Conservation (phyloP, 1,140 invertebrate genomes). For the Ips typographus region DNA sequence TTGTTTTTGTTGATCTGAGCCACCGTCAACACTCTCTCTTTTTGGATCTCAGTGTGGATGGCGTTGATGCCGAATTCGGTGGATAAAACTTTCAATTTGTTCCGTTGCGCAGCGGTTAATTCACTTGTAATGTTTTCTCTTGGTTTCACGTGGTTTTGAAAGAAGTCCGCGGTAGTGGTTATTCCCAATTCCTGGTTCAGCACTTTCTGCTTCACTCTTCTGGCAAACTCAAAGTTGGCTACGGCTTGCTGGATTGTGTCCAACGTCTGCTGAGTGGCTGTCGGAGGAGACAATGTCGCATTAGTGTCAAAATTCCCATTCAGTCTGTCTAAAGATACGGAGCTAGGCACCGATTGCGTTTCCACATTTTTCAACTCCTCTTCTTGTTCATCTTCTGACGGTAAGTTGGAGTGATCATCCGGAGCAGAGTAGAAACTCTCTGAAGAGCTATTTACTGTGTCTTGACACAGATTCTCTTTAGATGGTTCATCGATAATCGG, state of each 20-base stretch:
- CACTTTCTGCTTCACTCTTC: slow-evolving; percentile 44
- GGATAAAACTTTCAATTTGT: slow-evolving; percentile 50
- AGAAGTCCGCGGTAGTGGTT: neutral
- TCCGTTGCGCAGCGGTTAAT: slow-evolving; percentile 49
- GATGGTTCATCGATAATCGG: slow-evolving; percentile 4
- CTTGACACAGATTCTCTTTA: slow-evolving; percentile 16
- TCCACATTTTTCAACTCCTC: slow-evolving; percentile 1
- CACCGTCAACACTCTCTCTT: slow-evolving; percentile 33
- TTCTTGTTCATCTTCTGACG: slow-evolving; percentile 8
- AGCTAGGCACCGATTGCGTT: slow-evolving; percentile 14
- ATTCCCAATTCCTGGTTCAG: slow-evolving; percentile 42
- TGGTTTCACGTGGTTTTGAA: neutral
- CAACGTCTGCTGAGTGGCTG: neutral
- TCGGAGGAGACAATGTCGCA: neutral
- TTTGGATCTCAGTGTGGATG: slow-evolving; percentile 23
- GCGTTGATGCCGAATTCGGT: slow-evolving; percentile 46
- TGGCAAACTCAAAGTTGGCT: slow-evolving; percentile 43
- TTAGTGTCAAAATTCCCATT: slow-evolving; percentile 4
- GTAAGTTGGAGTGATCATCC: slow-evolving; percentile 30
- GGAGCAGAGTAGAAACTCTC: slow-evolving; percentile 41
- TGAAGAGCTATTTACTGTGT: slow-evolving; percentile 35
- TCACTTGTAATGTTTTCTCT: slow-evolving; percentile 3
- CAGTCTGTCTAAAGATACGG: slow-evolving; percentile 23
- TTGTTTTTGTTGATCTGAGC: slow-evolving; percentile 41
- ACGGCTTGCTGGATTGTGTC: slow-evolving; percentile 32